phyloP scores from a whole-genome alignment of 1,140 invertebrate species.

The Drosophila leontia region DNA sequence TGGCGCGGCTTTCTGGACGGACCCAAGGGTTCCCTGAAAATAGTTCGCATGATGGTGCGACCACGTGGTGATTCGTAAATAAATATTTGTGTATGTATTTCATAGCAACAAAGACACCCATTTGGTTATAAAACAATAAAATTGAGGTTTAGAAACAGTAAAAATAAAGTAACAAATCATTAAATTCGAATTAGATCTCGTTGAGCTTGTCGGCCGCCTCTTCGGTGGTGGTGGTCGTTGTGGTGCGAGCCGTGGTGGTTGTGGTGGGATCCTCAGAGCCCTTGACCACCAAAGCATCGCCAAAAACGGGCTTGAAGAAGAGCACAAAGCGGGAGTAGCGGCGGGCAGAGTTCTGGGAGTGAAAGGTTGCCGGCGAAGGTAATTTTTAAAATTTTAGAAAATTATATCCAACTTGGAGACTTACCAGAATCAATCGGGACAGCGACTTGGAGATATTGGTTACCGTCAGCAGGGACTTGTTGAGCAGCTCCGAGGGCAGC shows the following conservation, averaged over 20 bases:
- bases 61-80: conserved; percentile 32
- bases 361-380: neutral
- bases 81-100: conserved; percentile 20
- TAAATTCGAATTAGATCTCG: conserved; percentile 53
- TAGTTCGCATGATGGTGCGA: conserved; percentile 59
- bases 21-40: conserved; percentile 67
- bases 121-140: conserved; percentile 16
- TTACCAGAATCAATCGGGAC: conserved; percentile 89
- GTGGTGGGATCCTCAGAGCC: conserved; percentile 87
- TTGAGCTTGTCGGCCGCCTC: conserved; percentile 54
- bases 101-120: neutral
- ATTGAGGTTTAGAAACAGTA: neutral
- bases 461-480: conserved; percentile 89
- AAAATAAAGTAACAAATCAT: conserved; percentile 1
- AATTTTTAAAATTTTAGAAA: too few relatives aligned
- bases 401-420: neutral
- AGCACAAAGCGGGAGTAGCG: conserved; percentile 88
- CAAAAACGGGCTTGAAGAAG: conserved; percentile 89
- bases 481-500: conserved; percentile 89
- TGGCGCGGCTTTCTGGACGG: conserved; percentile 69
- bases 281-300: conserved; percentile 88
- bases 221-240: conserved; percentile 53
- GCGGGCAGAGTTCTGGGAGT: conserved; percentile 88
- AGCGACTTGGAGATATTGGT: conserved; percentile 89
- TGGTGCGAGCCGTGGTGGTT: conserved; percentile 83